phyloP scores from a whole-genome alignment of 2,888 invertebrate species.

The Agrochola macilenta region DNA sequence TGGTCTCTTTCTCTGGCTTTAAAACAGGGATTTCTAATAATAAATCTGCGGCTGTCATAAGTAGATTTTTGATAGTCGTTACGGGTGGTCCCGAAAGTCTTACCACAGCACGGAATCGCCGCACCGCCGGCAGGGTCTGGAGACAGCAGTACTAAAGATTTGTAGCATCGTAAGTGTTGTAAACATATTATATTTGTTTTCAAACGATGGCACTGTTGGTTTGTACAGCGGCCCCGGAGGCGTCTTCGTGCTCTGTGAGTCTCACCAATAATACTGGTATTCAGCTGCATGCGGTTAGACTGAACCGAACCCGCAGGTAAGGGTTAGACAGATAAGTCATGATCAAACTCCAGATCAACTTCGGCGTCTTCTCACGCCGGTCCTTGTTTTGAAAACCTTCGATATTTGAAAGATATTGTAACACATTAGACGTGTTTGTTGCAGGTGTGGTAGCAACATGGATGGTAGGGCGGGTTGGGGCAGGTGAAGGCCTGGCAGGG shows the following conservation, averaged over 20 bases:
- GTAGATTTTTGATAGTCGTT: background rate
- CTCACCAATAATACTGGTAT: background rate
- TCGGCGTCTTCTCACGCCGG: background rate
- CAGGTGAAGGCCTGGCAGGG: constrained; percentile 87
- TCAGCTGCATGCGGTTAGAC: background rate
- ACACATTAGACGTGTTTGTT: constrained; percentile 80
- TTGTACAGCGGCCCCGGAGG: background rate
- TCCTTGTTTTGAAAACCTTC: constrained; percentile 24
- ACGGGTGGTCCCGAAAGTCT: background rate
- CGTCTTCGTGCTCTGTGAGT: background rate
- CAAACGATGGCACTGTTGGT: background rate
- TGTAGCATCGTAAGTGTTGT: background rate
- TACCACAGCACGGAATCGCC: background rate
- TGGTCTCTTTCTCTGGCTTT: constrained; percentile 2
- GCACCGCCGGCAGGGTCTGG: background rate
- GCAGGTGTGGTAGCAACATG: constrained; percentile 85
- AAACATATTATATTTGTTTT: background rate
- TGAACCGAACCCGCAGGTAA: background rate
- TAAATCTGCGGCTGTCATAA: background rate
- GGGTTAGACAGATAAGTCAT: background rate
- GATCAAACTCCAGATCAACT: background rate
- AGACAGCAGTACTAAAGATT: background rate
- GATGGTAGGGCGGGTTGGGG: constrained; percentile 87
- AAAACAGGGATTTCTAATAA: constrained; percentile 14
- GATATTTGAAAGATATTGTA: background rate